A percentile compares a stretch with the other conserved stretches of the same genome.
These are phyloP conservation scores for Pantelozetes paolii DNA, from an alignment of 2,888 invertebrate genomes.

Conservation along the genomic window DNA sequence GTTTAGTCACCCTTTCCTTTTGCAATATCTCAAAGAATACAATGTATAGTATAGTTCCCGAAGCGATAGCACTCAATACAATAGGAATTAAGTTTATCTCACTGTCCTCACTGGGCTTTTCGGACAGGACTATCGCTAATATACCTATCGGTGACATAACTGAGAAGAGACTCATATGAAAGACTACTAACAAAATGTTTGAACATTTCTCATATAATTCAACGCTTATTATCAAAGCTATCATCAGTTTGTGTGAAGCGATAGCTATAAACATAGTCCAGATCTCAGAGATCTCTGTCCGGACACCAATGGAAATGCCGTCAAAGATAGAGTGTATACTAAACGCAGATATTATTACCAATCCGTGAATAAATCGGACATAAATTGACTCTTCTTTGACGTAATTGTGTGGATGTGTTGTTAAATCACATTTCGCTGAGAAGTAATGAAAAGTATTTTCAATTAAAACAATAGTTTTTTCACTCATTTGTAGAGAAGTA, in stretches of 20 bases:
- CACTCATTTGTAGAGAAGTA: too few species aligned
- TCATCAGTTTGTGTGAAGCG: conserved; percentile 39
- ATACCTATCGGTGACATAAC: conserved; percentile 29
- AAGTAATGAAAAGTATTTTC: too few species aligned
- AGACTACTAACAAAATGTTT: conserved; percentile 6
- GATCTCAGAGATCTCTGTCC: conserved; percentile 2
- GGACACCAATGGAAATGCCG: conserved; percentile 41
- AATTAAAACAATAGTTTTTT: too few species aligned
- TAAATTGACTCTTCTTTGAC: background rate
- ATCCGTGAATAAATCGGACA: conserved; percentile 32
- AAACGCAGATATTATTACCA: conserved; percentile 41
- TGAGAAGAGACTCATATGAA: conserved; percentile 22
- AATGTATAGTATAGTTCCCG: conserved; percentile 44
- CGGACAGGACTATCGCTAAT: background rate
- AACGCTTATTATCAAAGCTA: conserved; percentile 40
- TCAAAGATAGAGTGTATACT: conserved; percentile 40
- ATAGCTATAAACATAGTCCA: conserved; percentile 43
- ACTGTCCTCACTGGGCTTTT: background rate
- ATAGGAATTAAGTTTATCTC: conserved; percentile 34
- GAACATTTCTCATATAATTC: conserved; percentile 37
- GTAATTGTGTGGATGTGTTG: background rate
- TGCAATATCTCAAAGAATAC: conserved; percentile 43
- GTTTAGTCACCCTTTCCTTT: conserved; percentile 22
- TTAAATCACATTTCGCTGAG: conserved; percentile 17
- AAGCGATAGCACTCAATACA: conserved; percentile 39